Evolutionary conservation across 2,888 invertebrate genomes (phyloP), one percentile per base, ranked within the genome.

Genomic region (Melanophora roralis): DNA sequence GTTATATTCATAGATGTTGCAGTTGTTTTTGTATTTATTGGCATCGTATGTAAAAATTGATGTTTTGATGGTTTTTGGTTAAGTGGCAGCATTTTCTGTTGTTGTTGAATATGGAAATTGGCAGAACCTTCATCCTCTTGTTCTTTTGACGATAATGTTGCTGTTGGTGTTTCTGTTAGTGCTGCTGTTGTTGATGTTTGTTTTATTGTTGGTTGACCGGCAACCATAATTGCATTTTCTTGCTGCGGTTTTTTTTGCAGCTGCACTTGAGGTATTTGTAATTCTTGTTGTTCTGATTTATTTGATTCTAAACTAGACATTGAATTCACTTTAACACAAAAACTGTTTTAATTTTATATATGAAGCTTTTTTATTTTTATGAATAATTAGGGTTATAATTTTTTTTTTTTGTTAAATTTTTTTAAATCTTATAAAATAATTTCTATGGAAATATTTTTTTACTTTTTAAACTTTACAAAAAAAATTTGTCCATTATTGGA

Each of bases 141-240:
- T 34, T 27, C 36, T 60, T n/a, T n/a, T n/a, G n/a, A n/a, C n/a
- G n/a, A n/a, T n/a, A n/a, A n/a, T n/a, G 27, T 74, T 59, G 21
- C 34, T 51, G 57, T 27, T 72, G 40, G 43, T 53, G 60, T 27
- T 23, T 53, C 14, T 64, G 45, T 57, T 47, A 40, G 21, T 47
- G 60, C 60, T 60, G 65, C 36, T 36, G 36, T 67, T 76, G 55
- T 36, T 47, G 69, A 38, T 47, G 69, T 73, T 65, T 45, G 57
- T 71, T 51, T 67, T 62, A 67, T 55, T 75, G 74, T 38, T 55
- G 71, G 60, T 69, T 73, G 72, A 73, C 72, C 76, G 65, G 60
- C 79, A 80, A 76, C 78, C 81, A 68, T 81, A 83, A 82, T 81
- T 81, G 78, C 76, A 80, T 81, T 78, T 80, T 67, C 81, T 73